Evolutionary conservation across 2,797 vertebrate genomes (phyloP).

Genomic region (Tadarida brasiliensis): DNA sequence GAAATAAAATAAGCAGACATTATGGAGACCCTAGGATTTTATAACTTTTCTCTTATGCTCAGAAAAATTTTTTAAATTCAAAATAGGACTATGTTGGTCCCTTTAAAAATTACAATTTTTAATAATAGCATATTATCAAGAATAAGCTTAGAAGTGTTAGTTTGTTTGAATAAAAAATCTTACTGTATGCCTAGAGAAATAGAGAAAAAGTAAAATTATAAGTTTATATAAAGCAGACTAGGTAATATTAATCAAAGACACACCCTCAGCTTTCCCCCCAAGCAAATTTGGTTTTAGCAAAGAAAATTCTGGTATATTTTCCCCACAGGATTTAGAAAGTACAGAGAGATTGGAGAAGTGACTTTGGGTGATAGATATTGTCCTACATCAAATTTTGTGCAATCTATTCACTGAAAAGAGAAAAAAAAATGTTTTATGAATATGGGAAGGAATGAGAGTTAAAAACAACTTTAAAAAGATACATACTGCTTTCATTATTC

Average conservation of each 20-base stretch:
- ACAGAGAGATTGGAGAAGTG: neutral
- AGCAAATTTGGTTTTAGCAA: neutral
- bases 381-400: neutral
- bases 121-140: neutral
- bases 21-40: neutral
- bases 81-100: neutral
- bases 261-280: neutral
- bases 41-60: neutral
- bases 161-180: neutral
- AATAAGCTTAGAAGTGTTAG: neutral
- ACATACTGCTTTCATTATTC: neutral
- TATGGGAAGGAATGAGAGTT: neutral
- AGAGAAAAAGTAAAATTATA: neutral
- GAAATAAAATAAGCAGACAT: neutral
- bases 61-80: neutral
- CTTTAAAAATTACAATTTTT: slow-evolving; percentile 18
- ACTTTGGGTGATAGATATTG: neutral
- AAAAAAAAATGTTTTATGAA: neutral
- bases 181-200: neutral
- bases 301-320: neutral
- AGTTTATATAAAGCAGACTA: neutral
- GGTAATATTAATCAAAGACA: neutral
- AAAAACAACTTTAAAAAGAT: slow-evolving; percentile 21
- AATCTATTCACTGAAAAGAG: neutral
- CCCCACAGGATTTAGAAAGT: neutral